Base-by-base conservation (phyloP, 2,888 invertebrate species). In the Andrena chrysosceles region DNA sequence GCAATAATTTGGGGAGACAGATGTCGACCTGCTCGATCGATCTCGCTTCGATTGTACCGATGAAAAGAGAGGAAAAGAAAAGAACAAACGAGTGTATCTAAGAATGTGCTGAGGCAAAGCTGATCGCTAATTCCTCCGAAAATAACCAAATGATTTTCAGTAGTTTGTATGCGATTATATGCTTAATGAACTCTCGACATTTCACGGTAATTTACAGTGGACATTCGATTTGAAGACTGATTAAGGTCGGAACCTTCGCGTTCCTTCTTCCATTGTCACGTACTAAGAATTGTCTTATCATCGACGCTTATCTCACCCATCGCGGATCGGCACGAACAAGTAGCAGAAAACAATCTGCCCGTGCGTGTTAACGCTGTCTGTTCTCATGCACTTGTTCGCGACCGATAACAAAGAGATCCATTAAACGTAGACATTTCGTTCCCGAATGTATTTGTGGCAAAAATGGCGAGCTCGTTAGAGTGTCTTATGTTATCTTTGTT, bases 361-460 rank as follows among this genome's bases (percentile, higher is more conserved):
- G 71, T 71, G 67, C 20, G 54, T 66, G 26, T 64, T 81, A 42
- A 60, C 70, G 33, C 48, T 63, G 54, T 48, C 35, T 29, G 67
- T 73, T 82, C 54, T 68, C 48, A 29, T 23, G 52, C 6, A 20
- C 52, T 8, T n/a, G 8, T 68, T 67, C 52, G 48, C 35, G 54
- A 52, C 42, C 67, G 23, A 66, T n/a, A 63, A n/a, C 26, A n/a
- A 33, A 35, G 16, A 16, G 16, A 42, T 16, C 48, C 13, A 42
- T 26, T 48, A 20, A 74, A 33, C 49, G 64, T 49, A 54, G 42
- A 56, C 13, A 20, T 33, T 8, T 16, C 63, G 33, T 81, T 56
- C 56, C 29, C 23, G 63, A 54, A 68, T 78, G 84, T 87, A 86
- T 87, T 87, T 85, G 87, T 87, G 87, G 87, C 84, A 87, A 87